phyloP scores from a whole-genome alignment of 2,113 vertebrate genomes.

The Apaloderma vittatum region DNA sequence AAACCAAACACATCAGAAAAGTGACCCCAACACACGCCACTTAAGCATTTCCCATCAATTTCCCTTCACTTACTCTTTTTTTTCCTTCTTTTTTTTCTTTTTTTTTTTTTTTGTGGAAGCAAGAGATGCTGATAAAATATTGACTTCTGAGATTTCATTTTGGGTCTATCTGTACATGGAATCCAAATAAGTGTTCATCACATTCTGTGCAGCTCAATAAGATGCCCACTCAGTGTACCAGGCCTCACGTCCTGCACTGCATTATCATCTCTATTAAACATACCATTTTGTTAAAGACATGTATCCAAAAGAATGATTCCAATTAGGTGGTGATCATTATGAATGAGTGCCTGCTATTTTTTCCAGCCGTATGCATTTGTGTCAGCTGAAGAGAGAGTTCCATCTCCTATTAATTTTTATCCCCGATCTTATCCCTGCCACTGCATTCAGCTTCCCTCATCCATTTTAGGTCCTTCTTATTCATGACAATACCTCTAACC shows the following conservation, averaged over 20 bases:
- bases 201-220: conserved; percentile 25
- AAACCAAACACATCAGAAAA: not conserved
- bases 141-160: conserved; percentile 39
- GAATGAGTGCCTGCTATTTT: conserved; percentile 33
- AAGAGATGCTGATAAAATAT: not conserved
- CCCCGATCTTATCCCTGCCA: conserved; percentile 16
- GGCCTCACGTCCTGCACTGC: not conserved
- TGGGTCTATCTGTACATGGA: not conserved
- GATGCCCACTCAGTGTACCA: conserved; percentile 4
- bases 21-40: not conserved
- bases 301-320: conserved; percentile 45
- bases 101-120: not conserved
- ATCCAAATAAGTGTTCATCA: conserved; percentile 27
- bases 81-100: not conserved
- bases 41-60: not conserved
- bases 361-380: conserved; percentile 19
- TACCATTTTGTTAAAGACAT: conserved; percentile 46
- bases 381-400: conserved; percentile 40
- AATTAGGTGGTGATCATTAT: conserved; percentile 33
- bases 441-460: not conserved
- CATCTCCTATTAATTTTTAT: conserved; percentile 44
- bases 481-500: not conserved
- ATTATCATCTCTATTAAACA: conserved; percentile 49
- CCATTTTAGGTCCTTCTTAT: conserved; percentile 33
- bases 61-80: not conserved